Percentiles rank a stretch among this genome's conserved stretches.
Evolutionary conservation across 2,888 invertebrate species (phyloP).

Genomic region (Timema cristinae): DNA sequence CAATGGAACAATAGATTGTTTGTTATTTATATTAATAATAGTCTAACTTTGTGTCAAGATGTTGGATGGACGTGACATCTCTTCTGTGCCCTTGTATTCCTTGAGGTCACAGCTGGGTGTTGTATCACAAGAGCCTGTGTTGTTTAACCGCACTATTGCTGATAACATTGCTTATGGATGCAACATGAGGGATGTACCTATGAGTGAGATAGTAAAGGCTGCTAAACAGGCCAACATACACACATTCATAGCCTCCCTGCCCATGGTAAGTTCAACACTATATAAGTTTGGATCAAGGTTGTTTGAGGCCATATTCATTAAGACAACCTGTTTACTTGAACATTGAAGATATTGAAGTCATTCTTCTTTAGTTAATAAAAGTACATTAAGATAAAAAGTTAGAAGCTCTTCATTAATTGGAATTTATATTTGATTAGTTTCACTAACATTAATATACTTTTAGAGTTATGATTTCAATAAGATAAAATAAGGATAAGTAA

Average conservation of each 20-base stretch:
- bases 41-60: conserved; percentile 25
- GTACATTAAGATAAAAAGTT: too few relatives aligned
- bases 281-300: too few relatives aligned
- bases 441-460: too few relatives aligned
- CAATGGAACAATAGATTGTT: neutral
- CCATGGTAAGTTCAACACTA: conserved; percentile 38
- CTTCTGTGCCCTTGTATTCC: conserved; percentile 45
- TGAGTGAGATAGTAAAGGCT: conserved; percentile 50
- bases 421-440: too few relatives aligned
- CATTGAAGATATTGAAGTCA: too few relatives aligned
- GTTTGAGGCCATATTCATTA: too few relatives aligned
- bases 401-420: too few relatives aligned
- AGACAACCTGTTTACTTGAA: too few relatives aligned
- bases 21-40: neutral
- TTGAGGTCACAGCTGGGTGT: conserved; percentile 51
- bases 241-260: conserved; percentile 49
- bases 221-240: conserved; percentile 53
- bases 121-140: conserved; percentile 59
- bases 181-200: conserved; percentile 46
- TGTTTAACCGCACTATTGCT: conserved; percentile 55
- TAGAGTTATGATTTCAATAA: too few relatives aligned
- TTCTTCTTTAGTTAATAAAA: too few relatives aligned
- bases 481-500: too few relatives aligned
- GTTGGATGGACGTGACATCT: conserved; percentile 41
- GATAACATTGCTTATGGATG: conserved; percentile 62